These are phyloP conservation scores for Drosophila formosana DNA, from an alignment of 2,888 invertebrate genomes.

Conservation along the genomic window DNA sequence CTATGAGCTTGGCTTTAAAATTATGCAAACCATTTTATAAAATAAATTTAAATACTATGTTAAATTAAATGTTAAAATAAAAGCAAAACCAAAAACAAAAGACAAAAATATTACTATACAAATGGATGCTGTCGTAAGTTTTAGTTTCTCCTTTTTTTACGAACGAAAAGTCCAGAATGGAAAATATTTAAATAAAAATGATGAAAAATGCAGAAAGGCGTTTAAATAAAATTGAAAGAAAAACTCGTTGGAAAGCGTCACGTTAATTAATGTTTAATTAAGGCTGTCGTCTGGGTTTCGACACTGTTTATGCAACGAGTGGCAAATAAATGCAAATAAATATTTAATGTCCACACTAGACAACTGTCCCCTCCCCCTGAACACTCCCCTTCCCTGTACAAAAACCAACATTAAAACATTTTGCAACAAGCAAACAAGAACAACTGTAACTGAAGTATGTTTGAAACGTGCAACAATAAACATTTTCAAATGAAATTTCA, in stretches of 20 bases:
- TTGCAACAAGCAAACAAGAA: slow-evolving; percentile 8
- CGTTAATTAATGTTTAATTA: slow-evolving; percentile 62
- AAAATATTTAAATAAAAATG: not conserved
- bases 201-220: slow-evolving; percentile 27
- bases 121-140: slow-evolving; percentile 54
- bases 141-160: slow-evolving; percentile 38
- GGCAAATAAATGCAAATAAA: slow-evolving; percentile 44
- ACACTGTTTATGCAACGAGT: slow-evolving; percentile 47
- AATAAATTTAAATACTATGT: slow-evolving; percentile 36
- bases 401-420: not conserved
- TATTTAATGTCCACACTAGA: slow-evolving; percentile 39
- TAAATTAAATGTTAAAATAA: slow-evolving; percentile 62
- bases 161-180: slow-evolving; percentile 1
- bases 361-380: slow-evolving; percentile 18
- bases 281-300: slow-evolving; percentile 37
- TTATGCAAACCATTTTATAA: slow-evolving; percentile 57
- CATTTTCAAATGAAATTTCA: slow-evolving; percentile 66
- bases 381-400: not conserved
- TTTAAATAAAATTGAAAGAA: slow-evolving; percentile 25
- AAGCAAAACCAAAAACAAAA: slow-evolving; percentile 2
- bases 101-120: slow-evolving; percentile 40
- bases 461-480: slow-evolving; percentile 77
- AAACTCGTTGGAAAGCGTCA: slow-evolving; percentile 23
- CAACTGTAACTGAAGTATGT: slow-evolving; percentile 69
- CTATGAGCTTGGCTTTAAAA: slow-evolving; percentile 68